Base-by-base conservation (phyloP, 2,113 vertebrate genomes). In the Plestiodon gilberti region DNA sequence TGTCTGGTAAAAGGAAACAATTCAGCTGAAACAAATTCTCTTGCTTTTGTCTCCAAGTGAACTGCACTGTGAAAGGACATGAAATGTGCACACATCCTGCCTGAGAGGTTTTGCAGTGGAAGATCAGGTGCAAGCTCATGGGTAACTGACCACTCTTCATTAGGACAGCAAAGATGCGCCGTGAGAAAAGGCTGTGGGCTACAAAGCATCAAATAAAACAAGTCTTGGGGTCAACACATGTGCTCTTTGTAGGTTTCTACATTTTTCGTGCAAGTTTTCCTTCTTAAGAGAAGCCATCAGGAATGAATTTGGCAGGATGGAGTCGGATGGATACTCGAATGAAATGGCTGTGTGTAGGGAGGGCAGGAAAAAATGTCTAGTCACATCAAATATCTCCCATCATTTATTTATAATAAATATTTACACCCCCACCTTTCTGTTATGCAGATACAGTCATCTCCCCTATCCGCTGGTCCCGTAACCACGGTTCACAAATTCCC, bases 11-110 rank as follows among this genome's bases (percentile, higher is more conserved):
- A 96, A 96, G 90, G 83, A 83, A 96, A 82, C 82, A 97, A 93
- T 90, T 97, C 95, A 95, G 93, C 93, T 96, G 96, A 96, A 96
- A 96, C 94, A 96, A 96, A 97, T 96, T 96, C 89, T 89, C 87
- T 93, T 94, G 93, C 96, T 94, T 96, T 96, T 97, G 95, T 96
- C 95, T 96, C 89, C 91, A 93, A 94, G 95, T 95, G 93, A 96
- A 95, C 93, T 93, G 92, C 88, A 55, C 81, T 94, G 95, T 94
- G 92, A 96, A 96, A 95, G 93, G 90, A 96, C 93, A 89, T 94
- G 92, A 93, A 95, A 94, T 91, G 92, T 83, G 57, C 90, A 87
- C 78, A 82, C 77, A 78, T 80, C 38, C 78, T 94, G 93, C 93
- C 85, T 94, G 88, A 96, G 91, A 96, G 92, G 90, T 94, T 95